Conservation (phyloP, 2,888 invertebrate genomes). For the Theodoxus fluviatilis region DNA sequence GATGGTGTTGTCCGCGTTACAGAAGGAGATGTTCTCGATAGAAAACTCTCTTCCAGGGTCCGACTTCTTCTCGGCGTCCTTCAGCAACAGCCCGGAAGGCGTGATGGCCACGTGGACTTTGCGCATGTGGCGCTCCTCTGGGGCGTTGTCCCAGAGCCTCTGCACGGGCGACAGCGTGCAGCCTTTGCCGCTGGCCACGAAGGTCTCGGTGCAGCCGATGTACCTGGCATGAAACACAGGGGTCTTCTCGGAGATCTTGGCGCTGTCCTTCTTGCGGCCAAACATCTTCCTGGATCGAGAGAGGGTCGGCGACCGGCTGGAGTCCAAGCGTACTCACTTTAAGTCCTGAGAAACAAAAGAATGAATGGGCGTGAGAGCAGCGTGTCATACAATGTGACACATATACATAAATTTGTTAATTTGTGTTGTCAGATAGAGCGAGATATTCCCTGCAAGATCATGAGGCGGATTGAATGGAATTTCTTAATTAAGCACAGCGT, state of each 20-base stretch:
- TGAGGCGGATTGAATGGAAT: too few species aligned
- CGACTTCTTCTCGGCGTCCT: conserved; percentile 40
- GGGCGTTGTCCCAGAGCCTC: conserved; percentile 55
- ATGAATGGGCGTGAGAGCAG: too few species aligned
- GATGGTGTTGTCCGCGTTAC: conserved; percentile 47
- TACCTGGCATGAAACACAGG: conserved; percentile 53
- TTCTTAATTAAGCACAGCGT: too few species aligned
- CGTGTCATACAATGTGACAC: too few species aligned
- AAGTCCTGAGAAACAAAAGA: too few species aligned
- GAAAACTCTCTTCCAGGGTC: conserved; percentile 36
- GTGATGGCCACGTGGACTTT: conserved; percentile 43
- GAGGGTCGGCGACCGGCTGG: too few species aligned
- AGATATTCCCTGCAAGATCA: too few species aligned
- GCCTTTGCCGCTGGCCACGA: conserved; percentile 47
- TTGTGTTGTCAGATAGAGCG: too few species aligned
- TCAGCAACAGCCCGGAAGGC: conserved; percentile 41
- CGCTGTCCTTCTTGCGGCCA: conserved; percentile 44
- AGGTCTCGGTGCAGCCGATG: conserved; percentile 51
- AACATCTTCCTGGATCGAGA: conserved; percentile 43
- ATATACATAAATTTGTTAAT: too few species aligned
- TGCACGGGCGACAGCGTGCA: conserved; percentile 51
- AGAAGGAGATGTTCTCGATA: conserved; percentile 57
- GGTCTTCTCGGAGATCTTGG: conserved; percentile 51
- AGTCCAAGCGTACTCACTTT: too few species aligned
- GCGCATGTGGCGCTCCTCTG: conserved; percentile 43